Base-by-base conservation (phyloP, 2,888 invertebrate species). In the Hypercompe scribonia region DNA sequence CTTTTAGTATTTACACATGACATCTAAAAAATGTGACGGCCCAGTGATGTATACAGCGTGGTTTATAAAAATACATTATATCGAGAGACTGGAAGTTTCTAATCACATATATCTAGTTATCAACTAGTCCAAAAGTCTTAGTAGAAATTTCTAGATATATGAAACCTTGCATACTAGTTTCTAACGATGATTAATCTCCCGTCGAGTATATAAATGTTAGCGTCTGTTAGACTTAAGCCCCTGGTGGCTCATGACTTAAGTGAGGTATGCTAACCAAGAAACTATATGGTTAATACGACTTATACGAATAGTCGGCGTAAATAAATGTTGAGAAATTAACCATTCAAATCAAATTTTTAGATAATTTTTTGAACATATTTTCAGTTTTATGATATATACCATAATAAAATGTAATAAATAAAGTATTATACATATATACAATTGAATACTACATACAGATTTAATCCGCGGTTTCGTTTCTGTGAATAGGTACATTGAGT, bases 201-300 rank as follows among this genome's bases (percentile, higher is more conserved):
- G 34, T 36, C 58, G n/a, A 54, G 31, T n/a, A 58, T 34, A 3
- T 46, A n/a, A 58, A 68, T 46, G 28, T 46, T 66, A 66, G 42
- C 31, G 33, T 46, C 13, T 36, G 54, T 65, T 36, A 34, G 36
- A 28, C 21, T 15, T 33, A 8, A 18, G 58, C 24, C 71, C 31
- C 71, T 42, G 5, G 58, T n/a, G 66, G 24, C 71, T 71, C 61
- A 71, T 66, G 71, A 61, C 66, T 71, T 66, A 66, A 66, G 28
- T 13, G 36, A 34, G 15, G 34, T 34, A 58, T 34, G 28, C 31
- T 54, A 71, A 42, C 39, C 24, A 64, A 31, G 28, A 11, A 8
- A 36, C 34, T 71, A 36, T 71, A 39, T 54, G 36, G 36, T 70
- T 70, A 54, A 54, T 70, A 54, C 54, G 46, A 34, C n/a, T 70